Evolutionary conservation across 1,140 invertebrate species (phyloP).

Genomic region (Neotoxoptera formosana): DNA sequence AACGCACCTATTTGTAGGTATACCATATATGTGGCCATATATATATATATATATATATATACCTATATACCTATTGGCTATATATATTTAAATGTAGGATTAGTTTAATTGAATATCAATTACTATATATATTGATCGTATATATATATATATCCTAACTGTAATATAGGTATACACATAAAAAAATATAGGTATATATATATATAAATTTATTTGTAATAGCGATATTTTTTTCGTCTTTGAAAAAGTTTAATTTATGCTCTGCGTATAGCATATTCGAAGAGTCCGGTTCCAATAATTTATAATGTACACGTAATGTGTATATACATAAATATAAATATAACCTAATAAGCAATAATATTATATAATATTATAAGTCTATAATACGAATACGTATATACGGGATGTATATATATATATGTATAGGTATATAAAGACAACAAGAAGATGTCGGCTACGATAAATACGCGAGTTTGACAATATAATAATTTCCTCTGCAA

Average conservation of each 20-base stretch:
- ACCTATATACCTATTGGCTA: too few species aligned
- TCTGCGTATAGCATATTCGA: background rate
- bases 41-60: too few species aligned
- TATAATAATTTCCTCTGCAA: background rate
- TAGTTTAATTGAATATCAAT: background rate
- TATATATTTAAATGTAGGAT: background rate
- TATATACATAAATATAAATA: background rate
- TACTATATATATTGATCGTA: background rate
- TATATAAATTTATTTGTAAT: background rate
- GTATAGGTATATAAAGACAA: background rate
- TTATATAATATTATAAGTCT: background rate
- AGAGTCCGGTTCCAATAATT: background rate
- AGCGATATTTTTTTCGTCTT: background rate
- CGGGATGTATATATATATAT: background rate
- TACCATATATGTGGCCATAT: too few species aligned
- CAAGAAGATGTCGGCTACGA: background rate
- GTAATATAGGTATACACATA: background rate
- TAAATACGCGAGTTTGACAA: background rate
- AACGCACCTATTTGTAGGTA: too few species aligned
- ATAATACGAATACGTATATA: background rate
- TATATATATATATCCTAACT: background rate
- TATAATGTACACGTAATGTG: background rate
- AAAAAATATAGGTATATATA: background rate
- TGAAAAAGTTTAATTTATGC: conserved; percentile 16
- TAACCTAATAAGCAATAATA: background rate